Conservation (phyloP, 2,797 vertebrate species). For the Gorsachius magnificus region DNA sequence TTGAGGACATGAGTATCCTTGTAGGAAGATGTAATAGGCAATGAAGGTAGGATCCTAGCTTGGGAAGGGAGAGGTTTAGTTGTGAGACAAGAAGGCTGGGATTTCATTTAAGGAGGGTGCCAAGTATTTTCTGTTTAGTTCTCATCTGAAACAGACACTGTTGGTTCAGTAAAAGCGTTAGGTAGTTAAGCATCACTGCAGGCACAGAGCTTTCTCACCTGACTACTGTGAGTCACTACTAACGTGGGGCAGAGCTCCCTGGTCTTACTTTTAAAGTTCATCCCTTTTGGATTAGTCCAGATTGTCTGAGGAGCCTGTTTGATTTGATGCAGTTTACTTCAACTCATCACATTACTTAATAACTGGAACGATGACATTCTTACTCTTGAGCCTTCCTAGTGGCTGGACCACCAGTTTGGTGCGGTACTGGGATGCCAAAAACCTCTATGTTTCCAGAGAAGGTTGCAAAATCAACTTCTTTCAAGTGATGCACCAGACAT, state of each 20-base stretch:
- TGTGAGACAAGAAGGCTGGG: neutral
- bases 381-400: neutral
- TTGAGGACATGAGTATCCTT: neutral
- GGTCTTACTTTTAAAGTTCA: neutral
- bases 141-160: neutral
- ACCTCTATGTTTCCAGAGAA: neutral
- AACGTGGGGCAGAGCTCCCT: fast-evolving
- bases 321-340: neutral
- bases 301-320: neutral
- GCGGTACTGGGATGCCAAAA: neutral
- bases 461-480: neutral
- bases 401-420: neutral
- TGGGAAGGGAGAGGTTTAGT: neutral
- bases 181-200: neutral
- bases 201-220: neutral
- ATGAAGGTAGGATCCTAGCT: neutral
- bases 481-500: neutral
- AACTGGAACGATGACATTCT: neutral
- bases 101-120: neutral
- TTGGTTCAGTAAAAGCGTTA: neutral
- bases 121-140: neutral
- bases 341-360: neutral
- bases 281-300: neutral
- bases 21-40: neutral
- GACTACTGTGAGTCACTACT: neutral